Conservation (phyloP, 2,888 invertebrate species). For the Carterocephalus palaemon region DNA sequence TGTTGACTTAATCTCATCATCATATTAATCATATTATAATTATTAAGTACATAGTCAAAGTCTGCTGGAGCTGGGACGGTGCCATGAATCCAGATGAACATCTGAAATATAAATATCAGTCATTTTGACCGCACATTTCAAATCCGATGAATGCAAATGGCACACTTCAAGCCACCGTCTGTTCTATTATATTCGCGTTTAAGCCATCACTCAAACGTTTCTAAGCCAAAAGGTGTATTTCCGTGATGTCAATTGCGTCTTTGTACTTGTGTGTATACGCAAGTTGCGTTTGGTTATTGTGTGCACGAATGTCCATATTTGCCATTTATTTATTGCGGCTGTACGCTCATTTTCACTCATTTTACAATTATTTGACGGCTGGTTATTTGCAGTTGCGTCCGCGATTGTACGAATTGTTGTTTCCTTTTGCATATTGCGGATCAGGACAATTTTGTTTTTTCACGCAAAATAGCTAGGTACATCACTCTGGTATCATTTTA, state of each 20-base stretch:
- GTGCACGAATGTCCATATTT: slow-evolving; percentile 20
- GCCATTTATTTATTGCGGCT: slow-evolving; percentile 25
- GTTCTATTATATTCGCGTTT: slow-evolving; percentile 10
- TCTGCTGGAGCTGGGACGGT: no score
- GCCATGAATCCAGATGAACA: no score
- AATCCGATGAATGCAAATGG: background rate
- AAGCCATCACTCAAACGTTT: slow-evolving; percentile 12
- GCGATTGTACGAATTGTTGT: slow-evolving; percentile 6
- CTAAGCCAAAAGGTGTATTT: slow-evolving; percentile 44
- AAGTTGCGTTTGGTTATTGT: slow-evolving; percentile 31
- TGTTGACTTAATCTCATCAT: no score
- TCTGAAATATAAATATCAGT: no score
- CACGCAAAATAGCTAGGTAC: slow-evolving; percentile 15
- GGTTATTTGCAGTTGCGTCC: slow-evolving; percentile 8
- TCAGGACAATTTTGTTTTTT: slow-evolving; percentile 15
- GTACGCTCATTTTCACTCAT: slow-evolving; percentile 3
- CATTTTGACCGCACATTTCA: slow-evolving; percentile 13
- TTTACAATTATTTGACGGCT: slow-evolving; percentile 10
- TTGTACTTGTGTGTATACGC: slow-evolving; percentile 22
- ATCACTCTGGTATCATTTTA: slow-evolving; percentile 13
- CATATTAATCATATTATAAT: no score
- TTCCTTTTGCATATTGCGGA: slow-evolving; percentile 11
- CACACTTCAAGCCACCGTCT: slow-evolving; percentile 7
- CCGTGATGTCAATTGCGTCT: slow-evolving; percentile 37
- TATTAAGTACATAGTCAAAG: no score